Conservation (phyloP, 2,113 vertebrate species). For the Sinocyclocheilus maitianheensis region DNA sequence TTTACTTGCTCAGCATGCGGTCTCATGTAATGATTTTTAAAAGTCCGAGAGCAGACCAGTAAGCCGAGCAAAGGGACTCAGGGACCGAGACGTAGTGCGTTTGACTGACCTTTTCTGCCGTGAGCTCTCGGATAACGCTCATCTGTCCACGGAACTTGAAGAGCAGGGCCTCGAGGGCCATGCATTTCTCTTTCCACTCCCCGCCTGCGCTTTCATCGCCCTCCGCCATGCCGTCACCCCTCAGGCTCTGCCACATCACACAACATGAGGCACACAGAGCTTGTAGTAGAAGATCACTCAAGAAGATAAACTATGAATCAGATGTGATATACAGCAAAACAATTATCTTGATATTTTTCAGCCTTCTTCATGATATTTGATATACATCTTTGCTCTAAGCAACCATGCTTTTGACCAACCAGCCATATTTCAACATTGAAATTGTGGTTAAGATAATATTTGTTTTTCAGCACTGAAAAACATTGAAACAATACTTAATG, state of each 20-base stretch:
- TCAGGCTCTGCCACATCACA: conserved; percentile 14
- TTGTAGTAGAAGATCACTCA: not conserved
- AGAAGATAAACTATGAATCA: not conserved
- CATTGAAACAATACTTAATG: not conserved
- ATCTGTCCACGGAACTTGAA: conserved; percentile 95
- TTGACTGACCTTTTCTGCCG: conserved; percentile 90
- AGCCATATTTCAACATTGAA: not conserved
- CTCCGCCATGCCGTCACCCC: conserved; percentile 80
- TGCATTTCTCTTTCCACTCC: conserved; percentile 94
- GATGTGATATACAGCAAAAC: not conserved
- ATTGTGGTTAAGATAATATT: not conserved
- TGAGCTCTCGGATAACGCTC: conserved; percentile 91
- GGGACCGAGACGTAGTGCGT: not conserved
- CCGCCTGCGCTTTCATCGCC: conserved; percentile 79
- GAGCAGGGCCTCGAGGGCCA: conserved; percentile 90
- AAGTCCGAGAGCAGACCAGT: not conserved
- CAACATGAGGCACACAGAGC: not conserved
- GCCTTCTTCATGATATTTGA: not conserved
- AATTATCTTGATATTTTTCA: not conserved
- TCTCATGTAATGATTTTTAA: conserved; percentile 19
- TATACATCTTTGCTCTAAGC: not conserved
- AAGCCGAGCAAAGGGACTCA: not conserved
- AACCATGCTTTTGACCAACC: not conserved
- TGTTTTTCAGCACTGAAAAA: not conserved
- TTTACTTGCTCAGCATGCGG: conserved; percentile 44